Percentiles rank a stretch among this genome's conserved stretches.
Conservation (phyloP, 2,797 vertebrate genomes). For the Carcharodon carcharias region DNA sequence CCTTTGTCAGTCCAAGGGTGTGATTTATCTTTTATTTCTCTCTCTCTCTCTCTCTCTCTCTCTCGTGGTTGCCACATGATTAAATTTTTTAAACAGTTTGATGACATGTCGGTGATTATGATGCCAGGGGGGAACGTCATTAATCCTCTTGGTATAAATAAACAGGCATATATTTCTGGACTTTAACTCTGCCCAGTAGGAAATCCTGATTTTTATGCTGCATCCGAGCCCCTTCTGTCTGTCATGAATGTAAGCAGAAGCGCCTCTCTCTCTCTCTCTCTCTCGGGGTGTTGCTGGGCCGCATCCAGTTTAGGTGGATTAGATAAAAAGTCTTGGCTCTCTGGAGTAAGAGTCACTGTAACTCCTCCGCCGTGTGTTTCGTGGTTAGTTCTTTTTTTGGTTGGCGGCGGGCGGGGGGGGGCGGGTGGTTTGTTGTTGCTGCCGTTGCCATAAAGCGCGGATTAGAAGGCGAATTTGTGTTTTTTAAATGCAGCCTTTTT, state of each 20-base stretch:
- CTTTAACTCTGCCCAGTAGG: constrained; percentile 24
- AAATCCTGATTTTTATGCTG: constrained; percentile 1
- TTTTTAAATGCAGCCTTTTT: not conserved
- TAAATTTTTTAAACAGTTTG: not conserved
- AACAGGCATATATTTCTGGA: not conserved
- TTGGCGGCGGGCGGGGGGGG: too few relatives aligned
- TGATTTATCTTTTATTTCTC: not conserved
- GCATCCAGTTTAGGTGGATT: not conserved
- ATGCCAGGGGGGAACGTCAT: not conserved
- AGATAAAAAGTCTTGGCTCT: not conserved
- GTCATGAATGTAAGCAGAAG: constrained; percentile 1
- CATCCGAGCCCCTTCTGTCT: not conserved
- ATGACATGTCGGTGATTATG: constrained; percentile 29
- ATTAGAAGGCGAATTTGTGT: not conserved
- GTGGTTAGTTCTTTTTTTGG: not conserved
- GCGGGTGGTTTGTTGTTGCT: not conserved
- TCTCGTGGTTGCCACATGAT: not conserved
- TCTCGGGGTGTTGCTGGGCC: not conserved
- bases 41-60: not conserved
- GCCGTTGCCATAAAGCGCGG: not conserved
- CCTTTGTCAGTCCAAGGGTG: not conserved
- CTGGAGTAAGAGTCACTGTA: not conserved
- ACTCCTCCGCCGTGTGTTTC: not conserved
- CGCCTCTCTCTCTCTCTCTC: not conserved
- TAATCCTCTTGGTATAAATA: constrained; percentile 14